phyloP scores from a whole-genome alignment of 1,140 invertebrate genomes.

The Grapholita molesta region DNA sequence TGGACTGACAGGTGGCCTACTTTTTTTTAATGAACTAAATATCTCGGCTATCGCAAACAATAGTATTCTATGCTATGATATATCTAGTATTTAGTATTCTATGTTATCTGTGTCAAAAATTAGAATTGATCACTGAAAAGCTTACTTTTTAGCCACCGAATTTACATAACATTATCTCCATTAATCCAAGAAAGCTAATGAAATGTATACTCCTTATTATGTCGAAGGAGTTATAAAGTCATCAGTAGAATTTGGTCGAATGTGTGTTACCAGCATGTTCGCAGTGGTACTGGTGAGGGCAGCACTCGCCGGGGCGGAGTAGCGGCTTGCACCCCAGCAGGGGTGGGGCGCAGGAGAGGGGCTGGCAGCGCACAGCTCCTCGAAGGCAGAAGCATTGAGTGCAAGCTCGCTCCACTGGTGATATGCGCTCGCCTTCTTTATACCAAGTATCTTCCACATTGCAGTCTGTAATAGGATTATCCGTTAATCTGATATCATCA shows the following conservation, averaged over 20 bases:
- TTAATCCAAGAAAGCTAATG: no score
- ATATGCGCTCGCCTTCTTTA: conserved; percentile 87
- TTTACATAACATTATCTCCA: no score
- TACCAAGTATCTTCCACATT: conserved; percentile 81
- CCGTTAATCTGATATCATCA: not conserved
- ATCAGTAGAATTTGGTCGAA: no score
- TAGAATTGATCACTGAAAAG: no score
- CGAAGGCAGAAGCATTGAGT: conserved; percentile 91
- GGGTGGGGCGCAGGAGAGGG: conserved; percentile 85
- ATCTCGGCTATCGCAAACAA: no score
- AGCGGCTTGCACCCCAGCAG: conserved; percentile 88
- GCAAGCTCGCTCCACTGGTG: conserved; percentile 79
- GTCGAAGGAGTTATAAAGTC: no score
- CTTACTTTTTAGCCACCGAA: no score
- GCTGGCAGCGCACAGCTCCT: conserved; percentile 85
- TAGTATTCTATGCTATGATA: no score
- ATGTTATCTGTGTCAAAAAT: no score
- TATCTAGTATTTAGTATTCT: no score
- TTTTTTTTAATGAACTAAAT: no score
- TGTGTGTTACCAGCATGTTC: conserved; percentile 42
- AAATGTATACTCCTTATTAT: not conserved
- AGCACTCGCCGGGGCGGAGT: conserved; percentile 87
- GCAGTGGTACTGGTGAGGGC: conserved; percentile 90
- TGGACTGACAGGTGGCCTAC: no score
- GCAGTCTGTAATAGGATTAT: conserved; percentile 79